Conservation (phyloP, 2,888 invertebrate species). For the Hyles lineata region DNA sequence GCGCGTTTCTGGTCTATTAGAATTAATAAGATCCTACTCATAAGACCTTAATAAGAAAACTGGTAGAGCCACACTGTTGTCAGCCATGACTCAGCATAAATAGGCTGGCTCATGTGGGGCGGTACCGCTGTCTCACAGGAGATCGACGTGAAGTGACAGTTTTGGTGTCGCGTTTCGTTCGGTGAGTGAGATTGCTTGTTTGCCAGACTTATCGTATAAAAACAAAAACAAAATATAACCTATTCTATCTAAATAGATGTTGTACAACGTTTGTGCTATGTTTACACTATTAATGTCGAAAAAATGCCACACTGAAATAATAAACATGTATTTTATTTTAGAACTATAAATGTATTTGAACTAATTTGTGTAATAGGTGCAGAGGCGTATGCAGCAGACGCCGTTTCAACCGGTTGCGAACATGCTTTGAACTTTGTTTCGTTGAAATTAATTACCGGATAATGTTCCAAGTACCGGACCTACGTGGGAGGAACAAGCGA, state of each 20-base stretch:
- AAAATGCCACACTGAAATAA: not conserved
- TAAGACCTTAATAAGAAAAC: not conserved
- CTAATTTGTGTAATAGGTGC: not conserved
- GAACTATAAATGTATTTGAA: not conserved
- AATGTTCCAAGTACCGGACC: not conserved
- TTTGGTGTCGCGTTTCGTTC: too few species aligned
- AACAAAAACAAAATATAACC: not conserved
- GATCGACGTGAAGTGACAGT: too few species aligned
- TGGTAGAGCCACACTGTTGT: too few species aligned
- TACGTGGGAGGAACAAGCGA: constrained; percentile 7
- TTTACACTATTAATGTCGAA: not conserved
- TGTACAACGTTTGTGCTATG: not conserved
- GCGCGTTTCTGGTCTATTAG: too few species aligned
- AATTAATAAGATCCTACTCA: too few species aligned
- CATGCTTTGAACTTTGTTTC: constrained; percentile 14
- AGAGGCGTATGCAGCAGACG: not conserved
- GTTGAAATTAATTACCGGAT: constrained; percentile 18
- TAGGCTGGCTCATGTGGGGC: too few species aligned
- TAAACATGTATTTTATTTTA: not conserved
- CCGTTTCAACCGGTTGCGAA: not conserved
- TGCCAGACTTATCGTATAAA: too few species aligned
- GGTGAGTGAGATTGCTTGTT: too few species aligned
- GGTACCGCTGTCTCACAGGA: too few species aligned
- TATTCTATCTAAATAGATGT: not conserved
- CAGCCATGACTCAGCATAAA: too few species aligned